Conservation (phyloP, 2,888 invertebrate genomes). For the Salpingus planirostris region DNA sequence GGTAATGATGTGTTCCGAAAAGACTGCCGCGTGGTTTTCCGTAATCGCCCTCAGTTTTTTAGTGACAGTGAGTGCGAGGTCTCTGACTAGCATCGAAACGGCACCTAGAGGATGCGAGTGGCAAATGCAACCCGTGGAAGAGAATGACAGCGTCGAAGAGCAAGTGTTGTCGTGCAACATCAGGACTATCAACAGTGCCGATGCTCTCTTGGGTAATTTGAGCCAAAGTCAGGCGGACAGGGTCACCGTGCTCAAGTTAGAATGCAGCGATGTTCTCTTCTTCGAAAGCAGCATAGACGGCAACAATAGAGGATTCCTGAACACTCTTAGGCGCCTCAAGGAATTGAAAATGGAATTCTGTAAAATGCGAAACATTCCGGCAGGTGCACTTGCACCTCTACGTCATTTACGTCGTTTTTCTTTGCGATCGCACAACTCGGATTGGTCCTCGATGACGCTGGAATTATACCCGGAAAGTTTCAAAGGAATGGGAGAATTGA, state of each 20-base stretch:
- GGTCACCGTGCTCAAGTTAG: slow-evolving; percentile 57
- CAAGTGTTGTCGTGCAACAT: slow-evolving; percentile 59
- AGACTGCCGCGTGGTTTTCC: slow-evolving; percentile 19
- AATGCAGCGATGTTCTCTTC: slow-evolving; percentile 67
- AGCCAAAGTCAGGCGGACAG: slow-evolving; percentile 60
- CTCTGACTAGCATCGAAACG: slow-evolving; percentile 46
- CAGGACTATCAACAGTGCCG: slow-evolving; percentile 61
- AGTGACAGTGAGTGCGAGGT: slow-evolving; percentile 29
- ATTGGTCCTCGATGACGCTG: slow-evolving; percentile 72
- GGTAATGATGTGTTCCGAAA: too few species aligned
- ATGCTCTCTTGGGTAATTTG: slow-evolving; percentile 59
- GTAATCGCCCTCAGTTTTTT: slow-evolving; percentile 18
- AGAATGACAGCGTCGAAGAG: slow-evolving; percentile 45
- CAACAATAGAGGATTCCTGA: slow-evolving; percentile 43
- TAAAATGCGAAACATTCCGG: slow-evolving; percentile 66
- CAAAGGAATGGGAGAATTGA: slow-evolving; percentile 56
- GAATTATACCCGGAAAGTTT: slow-evolving; percentile 66
- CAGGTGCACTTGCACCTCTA: slow-evolving; percentile 58
- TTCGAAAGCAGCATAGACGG: slow-evolving; percentile 60
- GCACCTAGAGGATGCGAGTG: slow-evolving; percentile 66
- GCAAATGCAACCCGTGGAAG: slow-evolving; percentile 50
- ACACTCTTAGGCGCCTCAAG: slow-evolving; percentile 54
- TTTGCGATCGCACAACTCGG: slow-evolving; percentile 66
- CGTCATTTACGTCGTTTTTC: slow-evolving; percentile 57
- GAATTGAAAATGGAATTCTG: slow-evolving; percentile 66